These are phyloP conservation scores for Hypocryptadius cinnamomeus DNA, from an alignment of 2,113 vertebrate species.

Conservation along the genomic window DNA sequence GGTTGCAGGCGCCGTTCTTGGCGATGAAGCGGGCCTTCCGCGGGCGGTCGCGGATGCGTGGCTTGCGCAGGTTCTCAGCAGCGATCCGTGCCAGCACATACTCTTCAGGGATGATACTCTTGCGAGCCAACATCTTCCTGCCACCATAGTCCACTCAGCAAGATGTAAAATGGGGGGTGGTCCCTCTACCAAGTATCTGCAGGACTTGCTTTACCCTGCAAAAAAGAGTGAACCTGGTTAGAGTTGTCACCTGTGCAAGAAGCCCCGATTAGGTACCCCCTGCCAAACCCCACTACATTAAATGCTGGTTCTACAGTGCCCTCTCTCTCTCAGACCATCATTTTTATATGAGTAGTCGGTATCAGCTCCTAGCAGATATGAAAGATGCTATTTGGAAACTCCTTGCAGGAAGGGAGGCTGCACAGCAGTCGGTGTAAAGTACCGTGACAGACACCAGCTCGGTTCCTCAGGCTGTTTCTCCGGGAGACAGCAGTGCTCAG, in stretches of 20 bases:
- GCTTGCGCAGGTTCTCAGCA: conserved; percentile 87
- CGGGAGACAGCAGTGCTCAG: neutral
- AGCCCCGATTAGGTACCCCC: neutral
- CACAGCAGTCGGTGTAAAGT: neutral
- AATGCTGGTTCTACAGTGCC: neutral
- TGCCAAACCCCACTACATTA: neutral
- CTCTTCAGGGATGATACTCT: conserved; percentile 98
- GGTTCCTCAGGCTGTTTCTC: neutral
- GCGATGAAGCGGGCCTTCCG: conserved; percentile 96
- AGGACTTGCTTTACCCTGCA: neutral
- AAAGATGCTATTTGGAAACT: neutral
- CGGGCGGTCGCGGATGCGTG: conserved; percentile 86
- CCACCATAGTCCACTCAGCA: conserved; percentile 57
- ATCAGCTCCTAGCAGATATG: neutral
- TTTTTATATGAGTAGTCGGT: neutral
- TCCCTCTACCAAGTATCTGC: neutral
- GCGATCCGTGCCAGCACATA: conserved; percentile 88
- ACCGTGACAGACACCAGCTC: neutral
- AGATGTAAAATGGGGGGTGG: neutral
- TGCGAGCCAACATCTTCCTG: conserved; percentile 86
- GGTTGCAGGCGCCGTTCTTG: conserved; percentile 95
- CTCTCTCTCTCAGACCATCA: neutral
- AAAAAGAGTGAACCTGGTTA: neutral
- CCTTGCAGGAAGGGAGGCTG: neutral
- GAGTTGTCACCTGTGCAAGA: neutral